These are phyloP conservation scores for Nesospiza acunhae DNA, from an alignment of 2,113 vertebrate genomes.

Conservation along the genomic window DNA sequence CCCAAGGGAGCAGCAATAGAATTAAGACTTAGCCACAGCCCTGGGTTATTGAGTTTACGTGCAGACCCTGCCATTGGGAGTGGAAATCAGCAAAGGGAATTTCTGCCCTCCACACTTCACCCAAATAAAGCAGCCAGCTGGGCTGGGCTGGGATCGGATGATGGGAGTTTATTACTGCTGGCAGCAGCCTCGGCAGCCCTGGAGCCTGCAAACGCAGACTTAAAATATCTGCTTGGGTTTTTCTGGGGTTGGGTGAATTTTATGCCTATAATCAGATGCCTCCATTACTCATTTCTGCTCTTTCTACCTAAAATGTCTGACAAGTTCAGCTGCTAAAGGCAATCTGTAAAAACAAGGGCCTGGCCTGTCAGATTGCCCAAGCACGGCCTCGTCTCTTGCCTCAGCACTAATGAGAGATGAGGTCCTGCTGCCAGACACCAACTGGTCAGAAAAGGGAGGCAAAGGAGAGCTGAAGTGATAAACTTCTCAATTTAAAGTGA, in stretches of 20 bases:
- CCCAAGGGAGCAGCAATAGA: not conserved
- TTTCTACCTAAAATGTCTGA: constrained; percentile 56
- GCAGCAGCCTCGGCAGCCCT: not conserved
- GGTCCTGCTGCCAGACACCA: not conserved
- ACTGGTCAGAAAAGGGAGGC: not conserved
- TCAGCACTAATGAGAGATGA: constrained; percentile 6
- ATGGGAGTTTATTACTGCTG: constrained; percentile 22
- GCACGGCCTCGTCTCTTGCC: not conserved
- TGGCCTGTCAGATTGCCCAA: not conserved
- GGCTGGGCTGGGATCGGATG: not conserved
- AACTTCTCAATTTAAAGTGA: constrained; percentile 38
- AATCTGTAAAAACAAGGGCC: not conserved
- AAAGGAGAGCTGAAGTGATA: not conserved
- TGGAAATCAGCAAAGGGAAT: not conserved
- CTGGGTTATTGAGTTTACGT: not conserved
- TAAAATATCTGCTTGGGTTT: constrained; percentile 17
- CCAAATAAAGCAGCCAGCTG: not conserved
- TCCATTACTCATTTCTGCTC: constrained; percentile 49
- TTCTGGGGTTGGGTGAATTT: constrained; percentile 45
- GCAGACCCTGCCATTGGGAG: not conserved
- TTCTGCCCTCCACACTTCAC: not conserved
- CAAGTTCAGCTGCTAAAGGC: constrained; percentile 32
- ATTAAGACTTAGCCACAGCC: not conserved
- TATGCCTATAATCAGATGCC: constrained; percentile 25
- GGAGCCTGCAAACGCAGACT: not conserved